A percentile compares a stretch with the other conserved stretches of the same genome.
Evolutionary conservation across 2,797 vertebrate species (phyloP).

Genomic region (Spinibarbus caldwelli): DNA sequence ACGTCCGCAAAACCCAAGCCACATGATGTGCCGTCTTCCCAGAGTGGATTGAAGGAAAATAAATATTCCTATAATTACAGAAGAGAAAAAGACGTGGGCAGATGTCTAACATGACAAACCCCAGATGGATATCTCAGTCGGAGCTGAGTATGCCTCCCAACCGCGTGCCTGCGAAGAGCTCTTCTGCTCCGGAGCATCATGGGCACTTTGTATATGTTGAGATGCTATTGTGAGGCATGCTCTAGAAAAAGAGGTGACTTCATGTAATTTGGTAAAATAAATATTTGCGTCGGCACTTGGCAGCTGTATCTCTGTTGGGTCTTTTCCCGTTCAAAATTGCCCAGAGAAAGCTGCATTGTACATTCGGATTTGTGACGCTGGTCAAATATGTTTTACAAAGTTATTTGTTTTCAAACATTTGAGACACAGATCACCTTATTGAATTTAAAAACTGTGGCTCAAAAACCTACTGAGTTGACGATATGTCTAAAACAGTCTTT

Average conservation of each 20-base stretch:
- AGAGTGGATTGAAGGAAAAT: slow-evolving; percentile 78
- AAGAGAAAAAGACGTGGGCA: slow-evolving; percentile 77
- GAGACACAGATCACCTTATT: background rate
- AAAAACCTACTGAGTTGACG: background rate
- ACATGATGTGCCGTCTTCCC: slow-evolving; percentile 60
- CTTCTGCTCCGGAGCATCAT: slow-evolving; percentile 37
- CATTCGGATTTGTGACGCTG: background rate
- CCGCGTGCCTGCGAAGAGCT: slow-evolving; percentile 53
- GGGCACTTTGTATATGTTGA: slow-evolving; percentile 38
- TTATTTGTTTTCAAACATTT: slow-evolving; percentile 2
- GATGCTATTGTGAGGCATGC: slow-evolving; percentile 40
- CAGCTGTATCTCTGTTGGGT: slow-evolving; percentile 75
- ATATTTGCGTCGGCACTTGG: slow-evolving; percentile 80
- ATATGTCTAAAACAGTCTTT: background rate
- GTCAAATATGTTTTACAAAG: background rate
- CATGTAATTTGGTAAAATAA: slow-evolving; percentile 79
- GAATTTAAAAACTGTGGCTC: background rate
- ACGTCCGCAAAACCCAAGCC: slow-evolving; percentile 45
- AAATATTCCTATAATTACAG: slow-evolving; percentile 85
- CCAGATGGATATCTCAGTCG: slow-evolving; percentile 80
- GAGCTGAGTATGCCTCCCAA: slow-evolving; percentile 51
- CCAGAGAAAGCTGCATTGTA: slow-evolving; percentile 42
- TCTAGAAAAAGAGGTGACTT: slow-evolving; percentile 56
- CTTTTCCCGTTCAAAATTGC: slow-evolving; percentile 50
- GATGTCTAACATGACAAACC: slow-evolving; percentile 84